These are phyloP conservation scores for Drosophila ananassae DNA, from an alignment of 1,140 invertebrate species.

Conservation along the genomic window DNA sequence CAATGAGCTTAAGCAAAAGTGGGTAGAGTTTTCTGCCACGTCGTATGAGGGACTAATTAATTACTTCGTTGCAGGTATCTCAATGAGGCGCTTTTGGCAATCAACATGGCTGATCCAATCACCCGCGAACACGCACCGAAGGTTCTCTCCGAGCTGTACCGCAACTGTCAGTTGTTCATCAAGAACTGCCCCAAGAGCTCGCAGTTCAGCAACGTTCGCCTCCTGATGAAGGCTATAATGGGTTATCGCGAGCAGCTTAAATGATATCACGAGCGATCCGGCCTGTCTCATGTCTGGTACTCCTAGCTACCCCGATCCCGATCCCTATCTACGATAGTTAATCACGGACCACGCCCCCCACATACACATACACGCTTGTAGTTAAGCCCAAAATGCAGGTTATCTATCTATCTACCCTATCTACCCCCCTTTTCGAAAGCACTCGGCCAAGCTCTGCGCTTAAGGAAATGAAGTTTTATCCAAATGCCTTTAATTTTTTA, in stretches of 20 bases:
- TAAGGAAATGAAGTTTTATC: conserved; percentile 22
- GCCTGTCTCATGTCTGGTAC: conserved; percentile 52
- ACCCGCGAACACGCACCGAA: conserved; percentile 92
- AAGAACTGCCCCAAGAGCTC: conserved; percentile 88
- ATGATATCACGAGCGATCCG: conserved; percentile 70
- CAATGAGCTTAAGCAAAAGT: conserved; percentile 95
- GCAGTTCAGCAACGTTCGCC: conserved; percentile 89
- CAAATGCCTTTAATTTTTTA: conserved; percentile 23
- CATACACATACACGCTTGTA: conserved; percentile 44
- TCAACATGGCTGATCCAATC: conserved; percentile 90
- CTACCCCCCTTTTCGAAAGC: conserved; percentile 6
- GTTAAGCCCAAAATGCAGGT: conserved; percentile 35
- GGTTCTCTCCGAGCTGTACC: conserved; percentile 90
- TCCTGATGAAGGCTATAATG: conserved; percentile 92
- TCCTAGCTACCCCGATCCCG: conserved; percentile 28
- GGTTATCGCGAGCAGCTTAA: conserved; percentile 78
- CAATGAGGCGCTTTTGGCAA: conserved; percentile 93
- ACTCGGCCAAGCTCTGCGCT: conserved; percentile 31
- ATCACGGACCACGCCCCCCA: conserved; percentile 19
- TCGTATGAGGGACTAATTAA: not conserved
- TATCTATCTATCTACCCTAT: not conserved
- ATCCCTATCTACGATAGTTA: conserved; percentile 27
- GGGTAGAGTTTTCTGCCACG: not conserved
- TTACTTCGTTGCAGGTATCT: conserved; percentile 88
- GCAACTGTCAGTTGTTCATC: conserved; percentile 90